phyloP scores from a whole-genome alignment of 2,113 vertebrate genomes.

The Ursus arctos region DNA sequence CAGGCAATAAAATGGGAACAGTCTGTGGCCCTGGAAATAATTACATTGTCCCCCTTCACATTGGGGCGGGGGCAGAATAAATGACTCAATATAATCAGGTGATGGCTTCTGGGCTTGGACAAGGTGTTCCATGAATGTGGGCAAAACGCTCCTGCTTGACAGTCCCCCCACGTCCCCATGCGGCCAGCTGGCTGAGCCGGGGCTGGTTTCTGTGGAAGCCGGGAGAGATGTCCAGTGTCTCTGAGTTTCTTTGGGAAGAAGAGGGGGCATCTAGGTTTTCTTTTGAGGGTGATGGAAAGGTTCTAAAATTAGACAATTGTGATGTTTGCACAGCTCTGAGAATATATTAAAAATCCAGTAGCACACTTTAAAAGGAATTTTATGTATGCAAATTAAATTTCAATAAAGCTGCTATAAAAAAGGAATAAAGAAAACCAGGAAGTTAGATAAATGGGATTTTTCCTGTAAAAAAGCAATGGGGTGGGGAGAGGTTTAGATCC shows the following conservation, averaged over 20 bases:
- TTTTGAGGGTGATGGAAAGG: background rate
- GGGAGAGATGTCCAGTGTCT: background rate
- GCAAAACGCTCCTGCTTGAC: rapidly evolving
- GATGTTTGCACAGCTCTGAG: background rate
- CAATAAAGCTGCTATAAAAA: background rate
- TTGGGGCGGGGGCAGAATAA: background rate
- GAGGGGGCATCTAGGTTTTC: background rate
- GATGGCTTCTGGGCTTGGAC: background rate
- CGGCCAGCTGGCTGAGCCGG: background rate
- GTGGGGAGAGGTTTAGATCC: background rate
- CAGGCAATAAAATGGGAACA: background rate
- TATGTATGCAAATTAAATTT: conserved; percentile 15
- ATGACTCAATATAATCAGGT: background rate
- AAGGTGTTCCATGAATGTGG: background rate
- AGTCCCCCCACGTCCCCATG: rapidly evolving
- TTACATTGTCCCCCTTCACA: background rate
- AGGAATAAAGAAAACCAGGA: background rate
- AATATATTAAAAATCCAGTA: background rate
- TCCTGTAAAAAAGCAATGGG: background rate
- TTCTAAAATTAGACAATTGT: background rate
- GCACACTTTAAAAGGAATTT: background rate
- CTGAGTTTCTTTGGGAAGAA: background rate
- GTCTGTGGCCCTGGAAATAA: background rate
- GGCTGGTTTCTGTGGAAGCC: background rate
- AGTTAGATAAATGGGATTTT: background rate